Conservation (phyloP, 2,888 invertebrate species). For the Villa cingulata region DNA sequence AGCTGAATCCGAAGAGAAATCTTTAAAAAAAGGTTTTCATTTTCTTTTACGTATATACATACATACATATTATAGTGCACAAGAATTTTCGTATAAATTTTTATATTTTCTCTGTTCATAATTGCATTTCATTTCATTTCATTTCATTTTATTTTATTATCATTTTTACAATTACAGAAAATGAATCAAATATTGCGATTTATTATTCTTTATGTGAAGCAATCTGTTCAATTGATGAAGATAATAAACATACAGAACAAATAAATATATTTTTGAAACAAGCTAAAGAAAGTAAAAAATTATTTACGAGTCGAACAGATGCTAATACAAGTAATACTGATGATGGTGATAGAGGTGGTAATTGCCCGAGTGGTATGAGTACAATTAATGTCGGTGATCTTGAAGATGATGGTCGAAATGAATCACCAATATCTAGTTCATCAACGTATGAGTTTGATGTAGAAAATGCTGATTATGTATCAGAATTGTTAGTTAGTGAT, state of each 20-base stretch:
- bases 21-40: conserved; percentile 4
- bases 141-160: no score
- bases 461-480: conserved; percentile 37
- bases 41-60: background rate
- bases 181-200: conserved; percentile 28
- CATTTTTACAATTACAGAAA: no score
- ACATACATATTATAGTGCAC: no score
- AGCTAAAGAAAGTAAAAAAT: conserved; percentile 34
- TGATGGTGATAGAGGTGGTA: no score
- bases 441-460: conserved; percentile 33
- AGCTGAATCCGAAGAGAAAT: conserved; percentile 25
- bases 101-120: no score
- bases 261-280: conserved; percentile 49
- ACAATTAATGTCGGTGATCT: conserved; percentile 30
- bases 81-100: no score
- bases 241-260: conserved; percentile 63
- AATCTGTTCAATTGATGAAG: conserved; percentile 64
- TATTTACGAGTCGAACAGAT: conserved; percentile 31
- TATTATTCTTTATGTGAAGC: conserved; percentile 65
- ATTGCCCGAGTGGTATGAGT: conserved; percentile 28
- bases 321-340: conserved; percentile 23
- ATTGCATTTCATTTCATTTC: no score
- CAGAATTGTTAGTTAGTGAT: conserved; percentile 47
- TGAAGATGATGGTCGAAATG: conserved; percentile 13
- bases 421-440: conserved; percentile 22